Percentiles rank a stretch among this genome's conserved stretches.
These are phyloP conservation scores for Brachyistius frenatus DNA, from an alignment of 2,113 vertebrate genomes.

Conservation along the genomic window DNA sequence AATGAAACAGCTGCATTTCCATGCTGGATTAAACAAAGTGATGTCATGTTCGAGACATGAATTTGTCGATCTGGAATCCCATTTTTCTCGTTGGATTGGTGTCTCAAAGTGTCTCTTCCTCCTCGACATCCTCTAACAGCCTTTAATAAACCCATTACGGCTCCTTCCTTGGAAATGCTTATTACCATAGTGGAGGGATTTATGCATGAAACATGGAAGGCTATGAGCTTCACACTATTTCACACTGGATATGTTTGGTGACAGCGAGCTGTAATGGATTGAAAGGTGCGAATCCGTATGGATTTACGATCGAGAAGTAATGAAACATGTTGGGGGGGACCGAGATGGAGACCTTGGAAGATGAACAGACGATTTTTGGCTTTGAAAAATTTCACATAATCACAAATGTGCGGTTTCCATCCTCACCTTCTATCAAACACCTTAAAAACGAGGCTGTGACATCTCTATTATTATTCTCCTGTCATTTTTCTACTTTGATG, in stretches of 20 bases:
- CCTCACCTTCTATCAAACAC: slow-evolving; percentile 27
- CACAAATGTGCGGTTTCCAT: slow-evolving; percentile 40
- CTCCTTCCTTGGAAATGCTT: slow-evolving; percentile 30
- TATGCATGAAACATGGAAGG: slow-evolving; percentile 50
- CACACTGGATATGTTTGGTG: slow-evolving; percentile 71
- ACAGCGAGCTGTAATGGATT: slow-evolving; percentile 62
- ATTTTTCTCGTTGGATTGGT: slow-evolving; percentile 4
- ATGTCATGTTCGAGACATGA: neutral
- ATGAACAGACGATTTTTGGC: slow-evolving; percentile 41
- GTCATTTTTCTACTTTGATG: neutral
- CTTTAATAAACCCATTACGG: slow-evolving; percentile 52
- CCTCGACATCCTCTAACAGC: slow-evolving; percentile 24
- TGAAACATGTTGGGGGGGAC: slow-evolving; percentile 59
- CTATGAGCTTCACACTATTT: slow-evolving; percentile 61
- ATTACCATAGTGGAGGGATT: slow-evolving; percentile 48
- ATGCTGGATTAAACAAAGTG: slow-evolving; percentile 18
- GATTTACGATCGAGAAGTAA: slow-evolving; percentile 60
- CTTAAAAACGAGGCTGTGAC: slow-evolving; percentile 10
- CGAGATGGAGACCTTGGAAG: slow-evolving; percentile 33
- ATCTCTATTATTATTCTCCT: slow-evolving; percentile 9
- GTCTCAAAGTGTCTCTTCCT: slow-evolving; percentile 26
- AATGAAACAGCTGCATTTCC: slow-evolving; percentile 13
- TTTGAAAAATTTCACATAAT: slow-evolving; percentile 51
- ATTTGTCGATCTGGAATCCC: slow-evolving; percentile 7
- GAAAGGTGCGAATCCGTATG: slow-evolving; percentile 71